A percentile compares a stretch with the other conserved stretches of the same genome.
These are phyloP conservation scores for Cabera pusaria DNA, from an alignment of 2,888 invertebrate species.

Conservation along the genomic window DNA sequence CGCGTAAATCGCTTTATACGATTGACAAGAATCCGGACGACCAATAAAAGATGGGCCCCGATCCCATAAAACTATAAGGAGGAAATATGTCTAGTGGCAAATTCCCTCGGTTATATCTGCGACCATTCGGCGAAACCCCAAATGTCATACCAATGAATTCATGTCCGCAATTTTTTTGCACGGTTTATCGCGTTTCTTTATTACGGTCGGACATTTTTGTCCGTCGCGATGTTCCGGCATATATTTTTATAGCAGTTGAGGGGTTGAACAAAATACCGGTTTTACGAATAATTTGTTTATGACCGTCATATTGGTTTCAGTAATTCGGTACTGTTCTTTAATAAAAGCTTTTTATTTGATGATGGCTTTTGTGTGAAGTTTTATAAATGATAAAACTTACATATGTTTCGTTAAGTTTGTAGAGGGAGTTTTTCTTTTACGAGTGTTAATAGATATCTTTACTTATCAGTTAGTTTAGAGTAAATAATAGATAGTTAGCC, in stretches of 20 bases:
- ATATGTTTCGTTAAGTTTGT: too few relatives aligned
- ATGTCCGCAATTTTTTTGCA: slow-evolving; percentile 76
- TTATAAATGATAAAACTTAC: too few relatives aligned
- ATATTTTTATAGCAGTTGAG: slow-evolving; percentile 62
- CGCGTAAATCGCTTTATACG: slow-evolving; percentile 54
- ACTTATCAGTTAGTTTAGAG: too few relatives aligned
- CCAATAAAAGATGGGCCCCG: slow-evolving; percentile 76
- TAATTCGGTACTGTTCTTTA: slow-evolving; percentile 38
- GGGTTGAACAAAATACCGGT: slow-evolving; percentile 55
- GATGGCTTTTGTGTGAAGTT: slow-evolving; percentile 12
- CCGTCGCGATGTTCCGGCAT: slow-evolving; percentile 46
- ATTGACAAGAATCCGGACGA: slow-evolving; percentile 74
- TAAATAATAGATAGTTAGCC: too few relatives aligned
- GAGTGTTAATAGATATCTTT: too few relatives aligned
- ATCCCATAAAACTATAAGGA: slow-evolving; percentile 79
- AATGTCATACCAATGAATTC: slow-evolving; percentile 83
- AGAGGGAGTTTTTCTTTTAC: too few relatives aligned
- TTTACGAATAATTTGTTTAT: slow-evolving; percentile 78
- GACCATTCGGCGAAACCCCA: slow-evolving; percentile 72
- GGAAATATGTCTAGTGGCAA: slow-evolving; percentile 68
- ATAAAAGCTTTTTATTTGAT: slow-evolving; percentile 25
- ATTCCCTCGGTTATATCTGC: slow-evolving; percentile 52
- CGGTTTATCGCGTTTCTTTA: slow-evolving; percentile 80
- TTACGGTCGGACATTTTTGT: slow-evolving; percentile 71
- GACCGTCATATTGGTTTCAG: slow-evolving; percentile 68